These are phyloP conservation scores for Tapirus terrestris DNA, from an alignment of 2,113 vertebrate genomes.

Conservation along the genomic window DNA sequence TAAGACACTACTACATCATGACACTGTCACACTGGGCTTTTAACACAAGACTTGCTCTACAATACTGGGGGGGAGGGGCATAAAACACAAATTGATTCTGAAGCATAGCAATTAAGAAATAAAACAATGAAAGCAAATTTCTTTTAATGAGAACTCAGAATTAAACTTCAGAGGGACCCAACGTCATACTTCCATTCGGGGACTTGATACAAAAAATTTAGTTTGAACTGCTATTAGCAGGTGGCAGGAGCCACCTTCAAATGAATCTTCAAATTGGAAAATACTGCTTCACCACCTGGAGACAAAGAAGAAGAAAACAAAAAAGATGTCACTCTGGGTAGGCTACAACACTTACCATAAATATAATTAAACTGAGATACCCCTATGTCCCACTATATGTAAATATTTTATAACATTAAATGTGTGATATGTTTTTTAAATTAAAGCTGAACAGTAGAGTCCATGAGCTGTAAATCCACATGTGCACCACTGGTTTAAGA, in stretches of 20 bases:
- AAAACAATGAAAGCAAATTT: constrained; percentile 88
- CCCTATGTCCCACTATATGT: constrained; percentile 86
- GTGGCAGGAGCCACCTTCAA: constrained; percentile 89
- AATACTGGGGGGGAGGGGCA: constrained; percentile 84
- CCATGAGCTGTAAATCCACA: constrained; percentile 92
- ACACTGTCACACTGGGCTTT: constrained; percentile 90
- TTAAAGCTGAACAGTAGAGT: constrained; percentile 91
- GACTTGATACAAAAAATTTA: constrained; percentile 90
- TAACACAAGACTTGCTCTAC: constrained; percentile 90
- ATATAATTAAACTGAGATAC: constrained; percentile 84
- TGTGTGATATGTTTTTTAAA: constrained; percentile 87
- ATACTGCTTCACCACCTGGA: constrained; percentile 92
- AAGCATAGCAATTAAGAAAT: constrained; percentile 90
- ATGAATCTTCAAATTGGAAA: constrained; percentile 90
- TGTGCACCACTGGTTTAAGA: constrained; percentile 88
- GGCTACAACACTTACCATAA: constrained; percentile 58
- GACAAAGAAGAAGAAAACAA: constrained; percentile 86
- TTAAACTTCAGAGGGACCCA: constrained; percentile 88
- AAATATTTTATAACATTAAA: constrained; percentile 89
- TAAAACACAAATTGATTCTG: constrained; percentile 87
- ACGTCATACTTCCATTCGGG: constrained; percentile 89
- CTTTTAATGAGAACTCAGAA: constrained; percentile 88
- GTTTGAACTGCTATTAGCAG: constrained; percentile 90
- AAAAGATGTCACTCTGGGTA: constrained; percentile 81
- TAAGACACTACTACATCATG: constrained; percentile 91